Evolutionary conservation across 2,888 invertebrate species (phyloP), one percentile per base, ranked within the genome.

Genomic region (Eulithis prunata): DNA sequence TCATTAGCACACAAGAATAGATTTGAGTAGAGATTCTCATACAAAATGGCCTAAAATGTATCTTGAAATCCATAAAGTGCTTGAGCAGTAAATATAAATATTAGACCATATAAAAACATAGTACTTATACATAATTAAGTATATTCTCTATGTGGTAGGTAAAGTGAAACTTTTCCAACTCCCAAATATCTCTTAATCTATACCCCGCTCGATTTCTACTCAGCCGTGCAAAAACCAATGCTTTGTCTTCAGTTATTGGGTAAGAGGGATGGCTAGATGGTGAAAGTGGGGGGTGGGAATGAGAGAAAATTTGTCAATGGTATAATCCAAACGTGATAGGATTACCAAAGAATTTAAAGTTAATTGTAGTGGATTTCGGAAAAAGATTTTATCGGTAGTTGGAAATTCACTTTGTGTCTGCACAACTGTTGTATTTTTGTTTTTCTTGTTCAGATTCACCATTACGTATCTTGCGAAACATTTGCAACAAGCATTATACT

Each of bases 221-320:
- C 71, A 63, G 68, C 70, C 68, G 74, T 74, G 76, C 77, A 78
- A 82, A 79, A 80, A 75, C 77, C 73, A 71, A 75, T 74, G 78
- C 76, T 78, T 78, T 76, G 75, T 80, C 77, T 74, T 72, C 74
- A 66, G 68, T 73, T 76, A 69, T 73, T 72, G 75, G 70, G 68
- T 70, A 75, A 76, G 70, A 74, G 32, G 45, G 70, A 65, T 43
- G 41, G 66, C 52, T 52, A 60, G 47, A 70, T 53, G 36, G 4
- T 7, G 10, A 0, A 14, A 21, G 11, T 4, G 8, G 2, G 4
- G 21, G 6, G 62, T 5, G 21, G 12, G 28, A 38, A 2, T 13
- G 63, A 49, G 58, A 57, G 57, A 13, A 32, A 58, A 36, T 49
- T 66, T 32, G 43, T 57, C 65, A 49, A 66, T 66, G 57, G 52